Conservation (phyloP, 2,113 vertebrate genomes). For the Dascyllus trimaculatus region DNA sequence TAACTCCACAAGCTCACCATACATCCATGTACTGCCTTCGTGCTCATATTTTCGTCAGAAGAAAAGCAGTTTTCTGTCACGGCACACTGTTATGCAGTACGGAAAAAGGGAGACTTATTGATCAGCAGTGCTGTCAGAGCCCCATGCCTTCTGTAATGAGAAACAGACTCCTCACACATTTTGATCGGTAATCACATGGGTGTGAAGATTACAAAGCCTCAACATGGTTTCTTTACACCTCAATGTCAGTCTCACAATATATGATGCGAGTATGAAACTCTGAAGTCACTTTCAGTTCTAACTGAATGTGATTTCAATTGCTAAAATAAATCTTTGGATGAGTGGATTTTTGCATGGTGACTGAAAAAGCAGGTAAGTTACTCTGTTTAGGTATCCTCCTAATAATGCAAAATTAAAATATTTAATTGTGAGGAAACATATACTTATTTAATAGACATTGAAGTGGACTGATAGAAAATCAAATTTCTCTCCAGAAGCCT, state of each 20-base stretch:
- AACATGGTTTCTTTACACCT: constrained; percentile 25
- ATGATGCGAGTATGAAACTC: constrained; percentile 26
- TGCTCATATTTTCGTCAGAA: constrained; percentile 27
- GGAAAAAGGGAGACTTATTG: constrained; percentile 71
- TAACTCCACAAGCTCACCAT: constrained; percentile 69
- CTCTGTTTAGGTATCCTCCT: constrained; percentile 16
- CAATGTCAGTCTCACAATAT: neutral
- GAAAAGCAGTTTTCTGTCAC: constrained; percentile 17
- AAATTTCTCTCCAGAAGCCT: neutral
- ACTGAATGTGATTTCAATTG: constrained; percentile 7
- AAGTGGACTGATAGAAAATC: neutral
- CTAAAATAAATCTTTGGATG: constrained; percentile 18
- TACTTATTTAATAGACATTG: neutral
- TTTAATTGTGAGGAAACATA: neutral
- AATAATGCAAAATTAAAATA: neutral
- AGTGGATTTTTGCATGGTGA: constrained; percentile 34
- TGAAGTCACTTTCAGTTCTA: constrained; percentile 4
- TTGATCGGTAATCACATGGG: constrained; percentile 33
- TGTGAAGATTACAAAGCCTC: constrained; percentile 31
- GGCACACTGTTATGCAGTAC: constrained; percentile 37
- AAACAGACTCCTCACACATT: constrained; percentile 90
- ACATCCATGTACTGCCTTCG: constrained; percentile 57
- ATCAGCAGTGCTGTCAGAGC: constrained; percentile 85
- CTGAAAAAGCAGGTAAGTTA: constrained; percentile 68
- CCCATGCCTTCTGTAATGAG: constrained; percentile 94